Base-by-base conservation (phyloP, 2,113 vertebrate species). In the Himantopus leucocephalus region DNA sequence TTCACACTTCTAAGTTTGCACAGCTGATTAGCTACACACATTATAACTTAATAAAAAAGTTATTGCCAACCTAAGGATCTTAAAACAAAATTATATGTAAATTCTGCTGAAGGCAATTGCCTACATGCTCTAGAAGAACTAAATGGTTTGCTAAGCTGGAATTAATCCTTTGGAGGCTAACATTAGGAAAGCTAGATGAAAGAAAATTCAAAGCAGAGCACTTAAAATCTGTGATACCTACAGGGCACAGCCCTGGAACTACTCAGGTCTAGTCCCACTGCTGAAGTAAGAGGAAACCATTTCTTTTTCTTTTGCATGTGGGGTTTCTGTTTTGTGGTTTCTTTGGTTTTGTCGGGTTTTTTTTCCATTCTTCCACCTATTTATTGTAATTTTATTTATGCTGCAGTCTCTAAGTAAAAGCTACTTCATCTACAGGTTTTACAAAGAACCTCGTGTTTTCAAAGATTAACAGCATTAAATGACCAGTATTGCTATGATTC, bases 221-320 rank as follows among this genome's bases (percentile, higher is more conserved):
- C 26, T 75, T 19, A 83, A 34, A 81, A 64, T 56, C 9, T 14
- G 37, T 34, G 27, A 1, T 29, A 66, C 6, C 53, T 75, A 32
- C 3, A 82, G 17, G 43, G 53, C 21, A 37, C 17, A 12, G 30
- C 19, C 27, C 37, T 23, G 47, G 23, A 81, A 79, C 35, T 71
- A 67, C 30, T 34, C 39, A 45, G 19, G 8, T 71, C 16, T 29
- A 75, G 12, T 52, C 30, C 32, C 14, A 77, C 17, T 14, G 37
- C 4, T 72, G 47, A 72, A 34, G 55, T 45, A 73, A 85, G 43
- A 66, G 23, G 18, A 48, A 85, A 62, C 18, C 9, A 48, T 12
- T 60, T 29, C 24, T 53, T 58, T n/a, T 32, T 34, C 17, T 53
- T 59, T 26, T 39, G 13, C 4, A 5, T 2, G 21, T 0, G 6